Conservation (phyloP, 2,888 invertebrate genomes). For the Tetragnatha montana region DNA sequence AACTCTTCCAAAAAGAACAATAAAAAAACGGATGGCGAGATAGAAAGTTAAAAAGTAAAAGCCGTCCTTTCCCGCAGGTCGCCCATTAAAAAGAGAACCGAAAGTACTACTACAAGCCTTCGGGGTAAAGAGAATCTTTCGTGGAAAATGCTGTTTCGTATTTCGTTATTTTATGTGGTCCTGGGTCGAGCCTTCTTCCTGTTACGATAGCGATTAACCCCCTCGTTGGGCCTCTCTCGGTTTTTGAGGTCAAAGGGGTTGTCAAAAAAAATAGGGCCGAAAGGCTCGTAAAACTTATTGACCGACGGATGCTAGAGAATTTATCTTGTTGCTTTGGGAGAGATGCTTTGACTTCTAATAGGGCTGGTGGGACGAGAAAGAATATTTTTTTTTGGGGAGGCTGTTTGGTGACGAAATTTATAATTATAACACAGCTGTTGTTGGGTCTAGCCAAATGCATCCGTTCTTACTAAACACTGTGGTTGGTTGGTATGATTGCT, state of each 20-base stretch:
- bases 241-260: background rate
- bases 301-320: background rate
- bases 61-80: background rate
- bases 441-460: too few relatives aligned
- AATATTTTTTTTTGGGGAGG: too few relatives aligned
- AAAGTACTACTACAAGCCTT: background rate
- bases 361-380: too few relatives aligned
- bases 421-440: too few relatives aligned
- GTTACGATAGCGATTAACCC: background rate
- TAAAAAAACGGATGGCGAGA: background rate
- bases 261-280: slow-evolving; percentile 9
- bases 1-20: background rate
- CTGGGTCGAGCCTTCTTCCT: background rate
- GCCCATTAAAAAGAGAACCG: background rate
- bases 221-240: background rate
- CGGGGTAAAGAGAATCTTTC: background rate
- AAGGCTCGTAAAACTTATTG: slow-evolving; percentile 4
- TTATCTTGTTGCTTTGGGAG: background rate
- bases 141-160: background rate
- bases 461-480: too few relatives aligned
- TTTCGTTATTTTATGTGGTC: background rate
- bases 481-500: too few relatives aligned
- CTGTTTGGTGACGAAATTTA: too few relatives aligned
- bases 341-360: too few relatives aligned
- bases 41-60: background rate